Evolutionary conservation across 2,888 invertebrate genomes (phyloP), one percentile per base, ranked within the genome.

Genomic region (Mesodorylaimus sp.): DNA sequence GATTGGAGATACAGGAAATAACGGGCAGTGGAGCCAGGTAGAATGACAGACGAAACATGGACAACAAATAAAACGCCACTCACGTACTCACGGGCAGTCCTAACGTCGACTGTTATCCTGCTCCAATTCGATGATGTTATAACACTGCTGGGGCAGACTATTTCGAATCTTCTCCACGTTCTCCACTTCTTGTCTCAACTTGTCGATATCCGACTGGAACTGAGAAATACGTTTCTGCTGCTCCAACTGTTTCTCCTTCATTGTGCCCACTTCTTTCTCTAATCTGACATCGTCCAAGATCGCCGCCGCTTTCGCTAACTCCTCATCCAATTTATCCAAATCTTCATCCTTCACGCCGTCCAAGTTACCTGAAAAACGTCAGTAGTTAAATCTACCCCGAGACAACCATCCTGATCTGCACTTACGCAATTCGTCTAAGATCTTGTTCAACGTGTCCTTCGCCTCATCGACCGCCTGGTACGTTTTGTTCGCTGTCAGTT

Each of bases 401-500:
- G 19, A 39, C 16, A 19, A 1, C 38, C 21, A 27, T 46, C 41
- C 7, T 27, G 24, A 53, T 28, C 3, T 26, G 13, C 3, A 58
- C 62, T 57, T 58, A 64, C 66, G 59, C 24, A 68, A 57, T 41
- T 62, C 55, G 27, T 54, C 56, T 16, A 62, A 57, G 19, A 68
- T 67, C 28, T 60, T 77, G 52, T 80, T 75, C 2, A 93, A 77
- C 55, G 83, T 82, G 5, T 75, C 74, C 41, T 85, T 71, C 1
- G 88, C 83, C 58, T 81, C 80, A 26, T 79, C 74, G 0, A 89
- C 85, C 69, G 83, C 81, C 55, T 79, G 79, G 3, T 84, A 85
- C 24, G 89, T 87, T 62, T 74, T 75, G 53, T 73, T 71, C 10
- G 52, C 50, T 7, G 47, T 39, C 21, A 29, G 13, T 5, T 52